Conservation (phyloP, 2,113 vertebrate genomes). For the Talpa occidentalis region DNA sequence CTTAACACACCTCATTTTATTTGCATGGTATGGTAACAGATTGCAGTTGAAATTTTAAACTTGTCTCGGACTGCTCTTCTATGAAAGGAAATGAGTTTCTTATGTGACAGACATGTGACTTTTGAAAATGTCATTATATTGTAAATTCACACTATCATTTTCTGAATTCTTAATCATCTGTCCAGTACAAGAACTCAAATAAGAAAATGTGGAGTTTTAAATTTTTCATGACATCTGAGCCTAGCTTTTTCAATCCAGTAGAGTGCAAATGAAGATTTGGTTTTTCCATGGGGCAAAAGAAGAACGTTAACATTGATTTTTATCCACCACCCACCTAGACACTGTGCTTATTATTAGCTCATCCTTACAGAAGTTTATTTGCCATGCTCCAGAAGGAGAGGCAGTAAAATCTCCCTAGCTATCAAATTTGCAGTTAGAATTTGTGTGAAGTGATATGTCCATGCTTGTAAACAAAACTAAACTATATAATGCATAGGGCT, state of each 20-base stretch:
- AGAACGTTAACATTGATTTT: not conserved
- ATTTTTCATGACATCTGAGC: not conserved
- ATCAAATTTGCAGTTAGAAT: constrained; percentile 8
- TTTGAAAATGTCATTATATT: constrained; percentile 44
- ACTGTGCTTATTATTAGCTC: not conserved
- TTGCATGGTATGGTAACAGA: not conserved
- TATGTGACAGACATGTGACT: constrained; percentile 1
- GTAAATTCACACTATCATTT: constrained; percentile 22
- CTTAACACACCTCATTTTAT: not conserved
- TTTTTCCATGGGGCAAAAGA: not conserved
- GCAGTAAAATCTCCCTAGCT: constrained; percentile 10
- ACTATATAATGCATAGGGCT: not conserved
- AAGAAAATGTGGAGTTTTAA: not conserved
- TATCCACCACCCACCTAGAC: not conserved
- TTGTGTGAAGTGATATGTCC: not conserved
- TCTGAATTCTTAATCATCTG: not conserved
- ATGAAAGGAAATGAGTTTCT: constrained; percentile 41
- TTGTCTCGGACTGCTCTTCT: not conserved
- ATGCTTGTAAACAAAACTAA: not conserved
- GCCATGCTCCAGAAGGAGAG: not conserved
- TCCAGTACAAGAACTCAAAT: not conserved
- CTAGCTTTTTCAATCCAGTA: not conserved
- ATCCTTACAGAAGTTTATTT: not conserved
- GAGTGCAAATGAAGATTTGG: not conserved
- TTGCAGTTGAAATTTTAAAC: constrained; percentile 40